Percentiles rank a stretch among this genome's conserved stretches.
These are phyloP conservation scores for Aphaenogaster floridana DNA, from an alignment of 1,140 invertebrate genomes.

Conservation along the genomic window DNA sequence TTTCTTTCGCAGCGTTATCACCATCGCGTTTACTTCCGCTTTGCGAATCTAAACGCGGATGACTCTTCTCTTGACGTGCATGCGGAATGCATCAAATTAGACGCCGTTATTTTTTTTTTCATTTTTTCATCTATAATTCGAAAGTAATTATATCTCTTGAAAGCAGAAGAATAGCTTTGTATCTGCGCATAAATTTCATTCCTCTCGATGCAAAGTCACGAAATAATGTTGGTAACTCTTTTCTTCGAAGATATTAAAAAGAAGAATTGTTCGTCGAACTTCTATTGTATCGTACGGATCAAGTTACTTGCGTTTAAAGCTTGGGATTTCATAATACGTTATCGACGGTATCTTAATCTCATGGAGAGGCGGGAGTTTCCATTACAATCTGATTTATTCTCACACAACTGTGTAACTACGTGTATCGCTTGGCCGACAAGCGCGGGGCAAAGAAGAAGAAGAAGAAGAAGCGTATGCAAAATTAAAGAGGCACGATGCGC, in stretches of 20 bases:
- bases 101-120: not conserved
- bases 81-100: not conserved
- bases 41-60: not conserved
- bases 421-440: conserved; percentile 59
- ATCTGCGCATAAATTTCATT: not conserved
- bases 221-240: conserved; percentile 1
- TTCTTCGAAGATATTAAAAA: not conserved
- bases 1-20: conserved; percentile 29
- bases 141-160: not conserved
- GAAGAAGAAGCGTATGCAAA: not conserved
- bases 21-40: not conserved
- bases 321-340: not conserved
- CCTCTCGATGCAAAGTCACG: not conserved
- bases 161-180: not conserved
- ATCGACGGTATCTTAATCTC: not conserved
- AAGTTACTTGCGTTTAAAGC: not conserved
- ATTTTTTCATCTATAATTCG: not conserved
- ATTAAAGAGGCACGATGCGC: not conserved
- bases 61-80: not conserved
- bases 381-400: not conserved
- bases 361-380: not conserved
- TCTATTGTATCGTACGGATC: not conserved
- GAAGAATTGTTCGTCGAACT: not conserved
- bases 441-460: too few species aligned
- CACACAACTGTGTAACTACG: conserved; percentile 48